A percentile compares a stretch with the other conserved stretches of the same genome.
Evolutionary conservation across 2,888 invertebrate genomes (phyloP).

Genomic region (Plebejus melissa): DNA sequence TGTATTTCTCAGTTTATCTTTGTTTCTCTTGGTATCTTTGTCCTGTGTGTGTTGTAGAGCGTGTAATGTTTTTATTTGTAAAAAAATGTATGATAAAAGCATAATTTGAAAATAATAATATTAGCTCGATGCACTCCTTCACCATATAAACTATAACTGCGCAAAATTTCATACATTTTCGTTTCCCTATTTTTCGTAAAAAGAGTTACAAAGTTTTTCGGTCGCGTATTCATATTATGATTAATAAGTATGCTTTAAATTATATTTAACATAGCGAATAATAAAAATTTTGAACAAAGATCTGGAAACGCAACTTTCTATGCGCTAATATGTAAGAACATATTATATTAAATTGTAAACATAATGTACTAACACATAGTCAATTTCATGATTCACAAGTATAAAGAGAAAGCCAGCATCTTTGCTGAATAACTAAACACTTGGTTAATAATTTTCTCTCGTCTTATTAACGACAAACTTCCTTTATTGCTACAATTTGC

Average conservation of each 20-base stretch:
- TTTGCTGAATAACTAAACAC: slow-evolving; percentile 52
- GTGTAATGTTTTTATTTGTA: too few relatives aligned
- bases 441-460: slow-evolving; percentile 55
- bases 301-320: not conserved
- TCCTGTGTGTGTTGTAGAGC: too few relatives aligned
- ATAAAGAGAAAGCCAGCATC: slow-evolving; percentile 34
- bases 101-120: too few relatives aligned
- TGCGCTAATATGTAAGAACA: not conserved
- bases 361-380: not conserved
- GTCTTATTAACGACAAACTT: slow-evolving; percentile 55
- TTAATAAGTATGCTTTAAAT: not conserved
- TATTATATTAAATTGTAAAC: not conserved
- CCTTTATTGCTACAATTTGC: slow-evolving; percentile 61
- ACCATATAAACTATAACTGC: too few relatives aligned
- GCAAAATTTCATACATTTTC: too few relatives aligned
- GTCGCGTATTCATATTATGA: too few relatives aligned
- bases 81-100: too few relatives aligned
- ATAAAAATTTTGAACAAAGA: not conserved
- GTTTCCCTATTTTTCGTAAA: too few relatives aligned
- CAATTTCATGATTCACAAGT: slow-evolving; percentile 20
- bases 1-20: too few relatives aligned
- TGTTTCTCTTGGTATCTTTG: not conserved
- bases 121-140: too few relatives aligned
- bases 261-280: not conserved
- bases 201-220: too few relatives aligned